Evolutionary conservation across 2,888 invertebrate genomes (phyloP).

Genomic region (Drosophila quinaria): DNA sequence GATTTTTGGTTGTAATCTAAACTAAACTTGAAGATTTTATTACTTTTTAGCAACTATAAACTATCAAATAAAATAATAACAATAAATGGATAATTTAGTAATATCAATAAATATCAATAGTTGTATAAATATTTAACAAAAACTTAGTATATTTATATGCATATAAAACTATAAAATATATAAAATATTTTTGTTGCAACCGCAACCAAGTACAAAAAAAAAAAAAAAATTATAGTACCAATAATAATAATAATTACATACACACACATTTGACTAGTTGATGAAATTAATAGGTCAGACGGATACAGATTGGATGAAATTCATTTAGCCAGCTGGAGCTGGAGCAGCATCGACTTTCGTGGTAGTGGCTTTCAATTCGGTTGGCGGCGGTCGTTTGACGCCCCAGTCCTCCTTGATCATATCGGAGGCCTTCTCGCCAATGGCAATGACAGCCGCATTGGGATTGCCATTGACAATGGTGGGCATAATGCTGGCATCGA

Average conservation of each 20-base stretch:
- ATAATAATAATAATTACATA: slow-evolving; percentile 41
- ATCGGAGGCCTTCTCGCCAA: slow-evolving; percentile 95
- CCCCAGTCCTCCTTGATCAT: slow-evolving; percentile 95
- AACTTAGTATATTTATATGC: too few relatives aligned
- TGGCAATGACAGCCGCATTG: slow-evolving; percentile 95
- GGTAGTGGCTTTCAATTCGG: background rate
- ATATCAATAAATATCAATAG: slow-evolving; percentile 53
- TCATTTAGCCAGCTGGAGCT: slow-evolving; percentile 28
- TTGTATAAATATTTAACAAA: slow-evolving; percentile 49
- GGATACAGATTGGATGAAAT: slow-evolving; percentile 14
- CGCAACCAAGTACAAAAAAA: slow-evolving; percentile 23
- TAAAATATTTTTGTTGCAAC: slow-evolving; percentile 18
- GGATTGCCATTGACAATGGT: slow-evolving; percentile 95
- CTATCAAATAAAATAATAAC: slow-evolving; percentile 4
- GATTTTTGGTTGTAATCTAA: slow-evolving; percentile 6
- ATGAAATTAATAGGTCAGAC: slow-evolving; percentile 50
- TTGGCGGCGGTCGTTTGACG: slow-evolving; percentile 56
- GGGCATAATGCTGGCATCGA: slow-evolving; percentile 96
- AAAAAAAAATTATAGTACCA: slow-evolving; percentile 11
- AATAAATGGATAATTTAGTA: slow-evolving; percentile 52
- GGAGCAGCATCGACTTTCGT: background rate
- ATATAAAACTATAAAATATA: slow-evolving; percentile 11
- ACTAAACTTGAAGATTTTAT: slow-evolving; percentile 32
- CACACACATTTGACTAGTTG: slow-evolving; percentile 71
- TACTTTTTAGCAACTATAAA: slow-evolving; percentile 29